Conservation (phyloP, 1,140 invertebrate species). For the Cecropterus lyciades region DNA sequence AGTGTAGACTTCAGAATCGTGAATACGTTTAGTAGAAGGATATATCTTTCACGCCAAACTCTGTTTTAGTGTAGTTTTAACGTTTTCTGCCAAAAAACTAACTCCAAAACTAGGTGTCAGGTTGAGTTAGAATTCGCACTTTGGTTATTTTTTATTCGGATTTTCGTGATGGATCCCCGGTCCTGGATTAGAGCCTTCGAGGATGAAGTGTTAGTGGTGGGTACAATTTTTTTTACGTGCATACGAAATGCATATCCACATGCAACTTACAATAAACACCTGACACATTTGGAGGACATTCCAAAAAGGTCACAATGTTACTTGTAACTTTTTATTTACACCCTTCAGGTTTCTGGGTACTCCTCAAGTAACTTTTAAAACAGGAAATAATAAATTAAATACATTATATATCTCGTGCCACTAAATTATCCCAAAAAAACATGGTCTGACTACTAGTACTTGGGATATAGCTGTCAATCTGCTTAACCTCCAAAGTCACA, state of each 20-base stretch:
- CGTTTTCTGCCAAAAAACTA: slow-evolving; percentile 24
- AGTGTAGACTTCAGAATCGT: slow-evolving; percentile 43
- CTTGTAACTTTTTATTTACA: slow-evolving; percentile 1
- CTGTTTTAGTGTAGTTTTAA: slow-evolving; percentile 28
- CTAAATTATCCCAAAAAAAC: neutral
- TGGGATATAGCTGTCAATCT: neutral
- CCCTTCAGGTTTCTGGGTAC: neutral
- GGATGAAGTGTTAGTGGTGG: slow-evolving; percentile 75
- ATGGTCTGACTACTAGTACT: neutral
- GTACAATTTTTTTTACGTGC: slow-evolving; percentile 40
- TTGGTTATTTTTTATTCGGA: slow-evolving; percentile 69
- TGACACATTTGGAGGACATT: slow-evolving; percentile 49
- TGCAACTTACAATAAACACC: slow-evolving; percentile 18
- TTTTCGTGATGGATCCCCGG: slow-evolving; percentile 45
- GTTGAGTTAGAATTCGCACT: slow-evolving; percentile 57
- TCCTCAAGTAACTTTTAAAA: neutral
- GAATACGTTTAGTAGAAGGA: slow-evolving; percentile 32
- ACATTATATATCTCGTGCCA: too few relatives aligned
- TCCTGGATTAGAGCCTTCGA: slow-evolving; percentile 43
- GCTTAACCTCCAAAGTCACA: slow-evolving; percentile 18
- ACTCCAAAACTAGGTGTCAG: slow-evolving; percentile 48
- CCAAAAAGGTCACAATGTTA: slow-evolving; percentile 51
- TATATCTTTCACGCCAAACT: slow-evolving; percentile 19
- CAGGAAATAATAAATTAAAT: neutral
- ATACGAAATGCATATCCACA: slow-evolving; percentile 3